These are phyloP conservation scores for Nymphalis c-album DNA, from an alignment of 2,888 invertebrate genomes.

Conservation along the genomic window DNA sequence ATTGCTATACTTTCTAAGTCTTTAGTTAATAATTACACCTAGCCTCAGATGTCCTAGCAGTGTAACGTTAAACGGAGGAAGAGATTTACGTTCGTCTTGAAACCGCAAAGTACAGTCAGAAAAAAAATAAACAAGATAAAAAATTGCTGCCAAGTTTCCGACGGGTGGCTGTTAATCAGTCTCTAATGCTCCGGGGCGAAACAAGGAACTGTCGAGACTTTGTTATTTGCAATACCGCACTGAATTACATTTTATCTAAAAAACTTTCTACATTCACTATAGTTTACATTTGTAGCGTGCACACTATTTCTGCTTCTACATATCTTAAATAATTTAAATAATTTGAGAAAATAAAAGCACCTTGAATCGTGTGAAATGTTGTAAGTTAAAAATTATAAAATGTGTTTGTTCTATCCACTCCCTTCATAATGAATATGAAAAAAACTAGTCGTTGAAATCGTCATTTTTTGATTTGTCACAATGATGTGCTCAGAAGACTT, in stretches of 20 bases:
- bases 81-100: neutral
- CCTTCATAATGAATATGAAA: no score
- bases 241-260: constrained; percentile 11
- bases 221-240: constrained; percentile 22
- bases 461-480: no score
- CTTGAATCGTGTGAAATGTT: no score
- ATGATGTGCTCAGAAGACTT: no score
- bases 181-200: constrained; percentile 24
- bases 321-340: constrained; percentile 3
- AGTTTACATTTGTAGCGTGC: neutral
- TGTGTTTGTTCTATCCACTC: no score
- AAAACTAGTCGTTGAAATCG: no score
- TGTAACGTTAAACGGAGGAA: constrained; percentile 2
- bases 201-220: constrained; percentile 20
- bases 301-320: neutral
- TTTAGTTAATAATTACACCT: neutral
- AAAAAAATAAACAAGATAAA: constrained; percentile 23
- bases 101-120: constrained; percentile 11
- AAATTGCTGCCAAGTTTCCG: constrained; percentile 24
- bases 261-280: neutral
- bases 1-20: neutral
- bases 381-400: no score
- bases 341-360: no score
- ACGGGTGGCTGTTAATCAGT: constrained; percentile 27
- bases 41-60: neutral